phyloP scores from a whole-genome alignment of 2,797 vertebrate species.

The Ctenochaetus hawaiiensis region DNA sequence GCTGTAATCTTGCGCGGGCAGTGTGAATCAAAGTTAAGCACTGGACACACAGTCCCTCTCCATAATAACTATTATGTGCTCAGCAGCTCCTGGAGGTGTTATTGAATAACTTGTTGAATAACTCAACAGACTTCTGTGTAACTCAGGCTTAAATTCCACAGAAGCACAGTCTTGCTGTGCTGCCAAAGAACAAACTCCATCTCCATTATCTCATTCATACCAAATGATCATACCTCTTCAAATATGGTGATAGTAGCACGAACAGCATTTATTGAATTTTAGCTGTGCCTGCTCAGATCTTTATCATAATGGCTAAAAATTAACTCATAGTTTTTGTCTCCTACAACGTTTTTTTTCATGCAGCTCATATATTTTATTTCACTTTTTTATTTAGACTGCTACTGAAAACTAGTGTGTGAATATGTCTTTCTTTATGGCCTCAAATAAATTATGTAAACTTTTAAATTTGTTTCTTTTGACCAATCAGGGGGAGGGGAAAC shows the following conservation, averaged over 20 bases:
- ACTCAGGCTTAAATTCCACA: background rate
- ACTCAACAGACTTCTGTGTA: background rate
- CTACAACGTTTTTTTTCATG: background rate
- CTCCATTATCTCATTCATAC: background rate
- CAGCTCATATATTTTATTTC: background rate
- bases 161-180: conserved; percentile 2
- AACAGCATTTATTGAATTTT: background rate
- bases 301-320: background rate
- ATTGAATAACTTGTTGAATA: background rate
- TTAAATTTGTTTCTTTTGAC: no score
- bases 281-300: background rate
- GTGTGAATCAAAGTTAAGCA: background rate
- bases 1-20: background rate
- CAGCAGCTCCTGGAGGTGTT: background rate
- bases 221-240: background rate
- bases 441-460: no score
- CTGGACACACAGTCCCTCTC: no score
- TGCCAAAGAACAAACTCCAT: background rate
- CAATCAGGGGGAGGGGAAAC: no score
- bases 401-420: no score
- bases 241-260: background rate
- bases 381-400: background rate
- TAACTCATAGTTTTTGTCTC: background rate
- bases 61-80: conserved; percentile 14
- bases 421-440: background rate